Percentiles rank a stretch among this genome's conserved stretches.
These are phyloP conservation scores for Macrocentrus cingulum DNA, from an alignment of 1,140 invertebrate genomes.

Conservation along the genomic window DNA sequence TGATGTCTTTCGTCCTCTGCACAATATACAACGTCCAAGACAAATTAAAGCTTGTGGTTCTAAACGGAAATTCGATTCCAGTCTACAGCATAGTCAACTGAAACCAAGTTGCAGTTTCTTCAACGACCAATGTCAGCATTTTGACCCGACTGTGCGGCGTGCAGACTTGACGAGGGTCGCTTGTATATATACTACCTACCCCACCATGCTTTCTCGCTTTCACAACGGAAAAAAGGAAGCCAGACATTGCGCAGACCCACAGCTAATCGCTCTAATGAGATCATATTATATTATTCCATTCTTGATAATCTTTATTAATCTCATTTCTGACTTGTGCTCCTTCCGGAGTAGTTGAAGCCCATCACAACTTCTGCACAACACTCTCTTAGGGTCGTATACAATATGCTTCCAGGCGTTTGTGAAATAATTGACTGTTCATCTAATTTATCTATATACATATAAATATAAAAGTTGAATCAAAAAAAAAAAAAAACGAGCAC, in stretches of 20 bases:
- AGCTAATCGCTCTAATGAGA: conserved; percentile 58
- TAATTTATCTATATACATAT: neutral
- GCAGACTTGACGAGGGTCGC: too few species aligned
- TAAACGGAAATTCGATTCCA: too few species aligned
- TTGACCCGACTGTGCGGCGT: too few species aligned
- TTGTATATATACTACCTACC: too few species aligned
- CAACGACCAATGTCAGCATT: too few species aligned
- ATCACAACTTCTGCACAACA: too few species aligned
- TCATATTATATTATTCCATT: conserved; percentile 57
- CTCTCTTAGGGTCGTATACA: too few species aligned
- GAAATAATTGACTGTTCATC: neutral
- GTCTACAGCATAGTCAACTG: too few species aligned
- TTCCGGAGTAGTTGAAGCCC: neutral
- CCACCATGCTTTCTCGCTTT: conserved; percentile 25
- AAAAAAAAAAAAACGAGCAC: neutral
- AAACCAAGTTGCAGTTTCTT: too few species aligned
- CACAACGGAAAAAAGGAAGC: conserved; percentile 41
- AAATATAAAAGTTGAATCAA: neutral
- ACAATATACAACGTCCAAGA: neutral
- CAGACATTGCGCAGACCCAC: conserved; percentile 53
- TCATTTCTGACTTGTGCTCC: conserved; percentile 41
- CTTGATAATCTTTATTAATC: conserved; percentile 58
- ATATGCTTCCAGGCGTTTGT: too few species aligned
- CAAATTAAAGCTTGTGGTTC: conserved; percentile 1
- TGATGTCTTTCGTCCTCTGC: neutral